phyloP scores from a whole-genome alignment of 2,797 vertebrate genomes.

The Cyprinodon diabolis region DNA sequence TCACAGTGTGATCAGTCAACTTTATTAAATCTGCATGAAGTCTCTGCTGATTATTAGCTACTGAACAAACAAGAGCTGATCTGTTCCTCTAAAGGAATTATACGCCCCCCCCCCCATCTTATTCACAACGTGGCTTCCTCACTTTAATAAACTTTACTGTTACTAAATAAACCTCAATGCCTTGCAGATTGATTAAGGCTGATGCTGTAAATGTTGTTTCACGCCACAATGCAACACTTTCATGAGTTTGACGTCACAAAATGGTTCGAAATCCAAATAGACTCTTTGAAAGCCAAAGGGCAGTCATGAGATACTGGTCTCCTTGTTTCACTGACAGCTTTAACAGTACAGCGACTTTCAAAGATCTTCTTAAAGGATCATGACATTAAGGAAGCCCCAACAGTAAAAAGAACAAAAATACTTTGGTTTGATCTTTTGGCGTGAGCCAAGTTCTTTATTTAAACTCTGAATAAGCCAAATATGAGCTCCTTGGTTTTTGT shows the following conservation, averaged over 20 bases:
- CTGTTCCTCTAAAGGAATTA: constrained; percentile 52
- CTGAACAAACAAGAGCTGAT: constrained; percentile 34
- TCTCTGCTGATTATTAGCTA: constrained; percentile 23
- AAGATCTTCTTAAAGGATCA: not conserved
- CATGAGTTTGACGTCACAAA: constrained; percentile 36
- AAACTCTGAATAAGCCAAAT: not conserved
- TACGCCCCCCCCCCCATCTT: not conserved
- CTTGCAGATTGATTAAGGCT: constrained; percentile 55
- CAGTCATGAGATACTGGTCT: constrained; percentile 57
- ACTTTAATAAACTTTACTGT: constrained; percentile 17
- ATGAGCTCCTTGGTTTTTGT: not conserved
- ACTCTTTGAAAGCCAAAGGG: constrained; percentile 41
- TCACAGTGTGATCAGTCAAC: constrained; percentile 9
- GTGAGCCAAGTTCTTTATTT: not conserved
- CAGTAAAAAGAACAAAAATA: not conserved
- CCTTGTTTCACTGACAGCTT: constrained; percentile 38
- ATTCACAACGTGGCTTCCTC: constrained; percentile 17
- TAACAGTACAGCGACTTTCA: constrained; percentile 17
- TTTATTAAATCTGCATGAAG: constrained; percentile 22
- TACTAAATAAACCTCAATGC: constrained; percentile 28
- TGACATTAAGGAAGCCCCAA: not conserved
- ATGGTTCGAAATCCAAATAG: constrained; percentile 52
- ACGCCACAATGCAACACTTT: constrained; percentile 25
- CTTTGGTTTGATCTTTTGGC: not conserved
- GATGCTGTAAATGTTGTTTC: constrained; percentile 20